A percentile compares a stretch with the other conserved stretches of the same genome.
Conservation (phyloP, 2,797 vertebrate genomes). For the Silurus lanzhouensis region DNA sequence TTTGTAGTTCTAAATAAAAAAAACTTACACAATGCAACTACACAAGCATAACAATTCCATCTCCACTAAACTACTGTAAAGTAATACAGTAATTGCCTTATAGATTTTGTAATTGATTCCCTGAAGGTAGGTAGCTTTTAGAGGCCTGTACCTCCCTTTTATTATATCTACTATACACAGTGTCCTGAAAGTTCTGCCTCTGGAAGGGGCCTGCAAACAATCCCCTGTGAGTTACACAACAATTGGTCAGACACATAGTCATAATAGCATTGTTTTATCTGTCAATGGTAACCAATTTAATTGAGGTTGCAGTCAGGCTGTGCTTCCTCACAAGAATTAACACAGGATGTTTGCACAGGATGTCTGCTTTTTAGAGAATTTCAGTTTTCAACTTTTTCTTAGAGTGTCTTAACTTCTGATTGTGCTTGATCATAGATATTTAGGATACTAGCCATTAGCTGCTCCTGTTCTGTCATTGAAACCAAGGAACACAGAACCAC, state of each 20-base stretch:
- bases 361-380: not conserved
- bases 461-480: not conserved
- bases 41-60: not conserved
- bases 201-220: not conserved
- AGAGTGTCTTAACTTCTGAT: not conserved
- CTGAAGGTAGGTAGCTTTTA: not conserved
- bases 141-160: not conserved
- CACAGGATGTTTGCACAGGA: not conserved
- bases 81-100: not conserved
- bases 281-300: not conserved
- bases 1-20: not conserved
- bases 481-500: not conserved
- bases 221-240: not conserved
- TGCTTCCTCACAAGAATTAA: not conserved
- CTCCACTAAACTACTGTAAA: not conserved
- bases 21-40: not conserved
- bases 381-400: not conserved
- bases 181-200: not conserved
- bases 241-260: no score
- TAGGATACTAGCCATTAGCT: not conserved
- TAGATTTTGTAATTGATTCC: constrained; percentile 9
- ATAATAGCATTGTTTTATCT: not conserved
- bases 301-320: not conserved
- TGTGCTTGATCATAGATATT: not conserved
- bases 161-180: no score